Evolutionary conservation across 2,113 vertebrate species (phyloP), one percentile per base, ranked within the genome.

Genomic region (Desmodus rotundus): DNA sequence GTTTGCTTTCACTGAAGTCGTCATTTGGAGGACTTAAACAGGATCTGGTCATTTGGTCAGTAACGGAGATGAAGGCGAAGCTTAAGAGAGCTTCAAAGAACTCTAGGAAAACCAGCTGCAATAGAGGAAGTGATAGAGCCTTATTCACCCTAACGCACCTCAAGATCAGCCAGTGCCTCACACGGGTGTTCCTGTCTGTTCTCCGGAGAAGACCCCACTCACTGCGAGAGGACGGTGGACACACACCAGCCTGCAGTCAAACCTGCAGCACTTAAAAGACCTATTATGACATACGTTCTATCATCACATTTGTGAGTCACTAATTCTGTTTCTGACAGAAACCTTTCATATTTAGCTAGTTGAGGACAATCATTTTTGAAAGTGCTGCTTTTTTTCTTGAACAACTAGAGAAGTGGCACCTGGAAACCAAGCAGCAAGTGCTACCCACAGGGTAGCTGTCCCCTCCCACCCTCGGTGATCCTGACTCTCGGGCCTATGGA

Each of bases 21-120:
- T 90, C 33, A 0, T 0, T 33, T 68, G 61, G 73, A n/a, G 1
- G 0, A 86, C 87, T 96, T 13, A 22, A 31, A 17, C 81, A 87
- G 85, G 98, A 87, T 7, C 88, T 95, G 8, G 92, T 50, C 93
- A 85, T 93, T 38, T 95, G 97, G 7, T 90, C 74, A 0, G 97
- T 98, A 90, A 98, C 97, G 33, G 97, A 98, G 17, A 99, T 81
- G 58, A 98, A 88, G 0, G 99, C 99, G 52, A 99, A 99, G 15
- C 98, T 98, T n/a, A 99, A 95, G n/a, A 99, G 98, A 19, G 99
- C 98, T 97, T 99, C 99, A 41, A 99, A 99, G 98, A 99, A 99
- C 86, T 99, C 99, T 92, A 99, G 98, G 97, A 99, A 99, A 4
- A 99, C 98, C 70, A 99, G 96, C 99, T 99, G 97, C 61, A 98